Evolutionary conservation across 92 coral and sea anemone genomes (phyloP), one percentile per base, ranked within the genome.

Genomic region (Porites lobata): DNA sequence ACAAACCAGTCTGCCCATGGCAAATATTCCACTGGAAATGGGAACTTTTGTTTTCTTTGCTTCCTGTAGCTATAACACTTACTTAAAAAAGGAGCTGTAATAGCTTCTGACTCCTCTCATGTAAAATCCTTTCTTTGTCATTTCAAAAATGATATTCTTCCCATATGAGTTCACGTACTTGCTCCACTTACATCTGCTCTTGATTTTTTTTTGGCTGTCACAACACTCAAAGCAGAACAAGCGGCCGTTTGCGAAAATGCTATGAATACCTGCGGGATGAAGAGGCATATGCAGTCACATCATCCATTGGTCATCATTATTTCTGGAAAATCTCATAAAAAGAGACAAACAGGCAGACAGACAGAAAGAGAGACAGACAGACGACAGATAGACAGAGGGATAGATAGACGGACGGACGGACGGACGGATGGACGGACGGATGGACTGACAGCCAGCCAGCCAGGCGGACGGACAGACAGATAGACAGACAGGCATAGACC

Each of bases 171-270:
- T 77, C 52, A 58, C 17, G 18, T 57, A 77, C 11, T 47, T 8
- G 26, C 81, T 77, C 81, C 81, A 61, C 18, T 77, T 77, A 19
- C 81, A 77, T 24, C 47, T 32, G 32, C 7, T 77, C 19, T 77
- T 59, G 13, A 22, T 7, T 69, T 77, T 61, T 26, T 77, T 77
- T 57, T 51, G 20, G 52, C 29, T 77, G 68, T 13, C 2, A 58
- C 68, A 77, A 29, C 81, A 77, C 64, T 77, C 53, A 18, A 77
- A 77, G 10, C 68, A 29, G 81, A 77, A 77, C 32, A 18, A 6
- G 56, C 53, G 81, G 52, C 14, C 81, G 65, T 59, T 32, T 4
- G 20, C 11, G 32, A 54, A 22, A 2, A 12, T 76, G 80, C 67
- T 76, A 20, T 58, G 17, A 8, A 77, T 58, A 17, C 81, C 81